Evolutionary conservation across 2,888 invertebrate genomes (phyloP).

Genomic region (Aelia acuminata): DNA sequence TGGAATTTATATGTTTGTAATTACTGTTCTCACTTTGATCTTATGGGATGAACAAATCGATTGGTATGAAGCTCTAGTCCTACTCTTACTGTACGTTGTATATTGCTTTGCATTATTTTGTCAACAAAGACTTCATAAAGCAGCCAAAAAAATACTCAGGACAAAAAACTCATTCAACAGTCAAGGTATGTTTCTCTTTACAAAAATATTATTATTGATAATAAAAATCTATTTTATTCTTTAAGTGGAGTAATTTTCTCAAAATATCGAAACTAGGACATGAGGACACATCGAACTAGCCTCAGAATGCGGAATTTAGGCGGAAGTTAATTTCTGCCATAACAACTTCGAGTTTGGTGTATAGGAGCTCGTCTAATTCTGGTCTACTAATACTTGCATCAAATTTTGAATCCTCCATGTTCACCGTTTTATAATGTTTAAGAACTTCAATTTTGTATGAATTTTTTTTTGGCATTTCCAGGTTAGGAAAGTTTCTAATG

Average conservation of each 20-base stretch:
- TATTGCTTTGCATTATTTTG: slow-evolving; percentile 82
- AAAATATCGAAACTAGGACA: neutral
- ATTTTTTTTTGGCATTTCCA: too few relatives aligned
- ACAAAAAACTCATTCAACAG: slow-evolving; percentile 64
- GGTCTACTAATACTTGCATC: too few relatives aligned
- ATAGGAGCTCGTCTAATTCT: too few relatives aligned
- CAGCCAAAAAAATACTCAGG: slow-evolving; percentile 65
- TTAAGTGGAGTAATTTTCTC: neutral
- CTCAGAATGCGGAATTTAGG: too few relatives aligned
- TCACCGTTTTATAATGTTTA: too few relatives aligned
- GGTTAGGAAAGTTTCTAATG: too few relatives aligned
- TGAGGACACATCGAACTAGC: too few relatives aligned
- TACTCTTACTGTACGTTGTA: slow-evolving; percentile 80
- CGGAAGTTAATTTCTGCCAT: too few relatives aligned
- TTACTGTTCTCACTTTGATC: slow-evolving; percentile 78
- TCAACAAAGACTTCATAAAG: slow-evolving; percentile 66
- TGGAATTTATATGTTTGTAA: slow-evolving; percentile 81
- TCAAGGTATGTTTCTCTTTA: slow-evolving; percentile 61
- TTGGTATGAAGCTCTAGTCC: slow-evolving; percentile 84
- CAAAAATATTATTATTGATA: neutral
- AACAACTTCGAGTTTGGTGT: too few relatives aligned
- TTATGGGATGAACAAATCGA: slow-evolving; percentile 85
- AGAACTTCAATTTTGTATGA: too few relatives aligned
- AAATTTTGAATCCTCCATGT: too few relatives aligned
- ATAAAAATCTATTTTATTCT: too few relatives aligned